Evolutionary conservation across 2,888 invertebrate genomes (phyloP).

Genomic region (Melinopterus prodromus): DNA sequence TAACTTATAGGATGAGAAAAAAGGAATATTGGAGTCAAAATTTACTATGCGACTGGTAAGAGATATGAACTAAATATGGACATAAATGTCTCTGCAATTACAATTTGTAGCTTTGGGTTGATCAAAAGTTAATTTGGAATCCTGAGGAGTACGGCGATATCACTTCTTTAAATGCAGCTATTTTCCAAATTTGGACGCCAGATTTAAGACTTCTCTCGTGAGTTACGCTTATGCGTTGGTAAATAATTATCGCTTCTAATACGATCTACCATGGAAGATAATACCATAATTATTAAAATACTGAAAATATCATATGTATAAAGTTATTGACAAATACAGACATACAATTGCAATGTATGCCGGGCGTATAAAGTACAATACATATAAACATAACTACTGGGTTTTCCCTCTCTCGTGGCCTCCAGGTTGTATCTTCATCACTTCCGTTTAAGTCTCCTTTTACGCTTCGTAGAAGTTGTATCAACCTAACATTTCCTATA

Average conservation of each 20-base stretch:
- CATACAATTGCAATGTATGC: too few species aligned
- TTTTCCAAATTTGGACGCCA: conserved; percentile 70
- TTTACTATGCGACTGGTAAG: conserved; percentile 10
- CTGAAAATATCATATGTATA: too few species aligned
- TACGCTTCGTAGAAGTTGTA: too few species aligned
- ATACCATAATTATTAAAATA: too few species aligned
- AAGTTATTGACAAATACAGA: too few species aligned
- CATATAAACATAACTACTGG: too few species aligned
- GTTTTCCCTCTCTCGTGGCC: too few species aligned
- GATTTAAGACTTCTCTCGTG: conserved; percentile 58
- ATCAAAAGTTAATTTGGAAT: conserved; percentile 69
- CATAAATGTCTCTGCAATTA: conserved; percentile 34
- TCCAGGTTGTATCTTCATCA: too few species aligned
- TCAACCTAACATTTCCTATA: too few species aligned
- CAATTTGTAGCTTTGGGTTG: conserved; percentile 68
- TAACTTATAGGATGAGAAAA: conserved; percentile 31
- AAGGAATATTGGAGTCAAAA: conserved; percentile 14
- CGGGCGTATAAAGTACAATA: too few species aligned
- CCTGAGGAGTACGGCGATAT: conserved; percentile 66
- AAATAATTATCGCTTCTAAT: conserved; percentile 15
- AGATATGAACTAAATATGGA: neutral
- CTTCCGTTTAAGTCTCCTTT: too few species aligned
- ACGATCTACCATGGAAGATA: neutral
- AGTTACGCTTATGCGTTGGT: neutral
- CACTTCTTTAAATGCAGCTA: conserved; percentile 60